Conservation (phyloP, 2,888 invertebrate genomes). For the Monopis laevigella region DNA sequence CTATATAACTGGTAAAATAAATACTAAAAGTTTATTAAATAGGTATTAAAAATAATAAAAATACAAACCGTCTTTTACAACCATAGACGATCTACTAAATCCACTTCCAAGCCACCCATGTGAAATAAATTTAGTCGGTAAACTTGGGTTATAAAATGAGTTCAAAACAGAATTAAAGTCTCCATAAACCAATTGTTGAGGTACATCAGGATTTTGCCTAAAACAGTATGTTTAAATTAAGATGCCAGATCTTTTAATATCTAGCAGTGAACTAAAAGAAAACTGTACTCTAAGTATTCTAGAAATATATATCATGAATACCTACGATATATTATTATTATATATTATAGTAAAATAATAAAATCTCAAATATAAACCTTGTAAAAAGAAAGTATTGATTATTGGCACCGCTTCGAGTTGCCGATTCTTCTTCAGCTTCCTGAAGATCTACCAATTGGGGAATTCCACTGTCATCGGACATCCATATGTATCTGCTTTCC, state of each 20-base stretch:
- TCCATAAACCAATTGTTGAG: conserved; percentile 31
- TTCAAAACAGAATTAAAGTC: conserved; percentile 28
- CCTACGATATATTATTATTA: too few relatives aligned
- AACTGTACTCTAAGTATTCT: background rate
- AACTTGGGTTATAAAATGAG: conserved; percentile 31
- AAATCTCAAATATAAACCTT: conserved; percentile 19
- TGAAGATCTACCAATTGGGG: conserved; percentile 36
- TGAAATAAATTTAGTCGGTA: conserved; percentile 34
- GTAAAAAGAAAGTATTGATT: conserved; percentile 36
- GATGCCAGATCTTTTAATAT: background rate
- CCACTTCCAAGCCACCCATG: conserved; percentile 46
- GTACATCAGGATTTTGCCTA: conserved; percentile 30
- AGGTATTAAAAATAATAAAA: background rate
- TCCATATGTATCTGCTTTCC: conserved; percentile 37
- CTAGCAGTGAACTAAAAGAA: too few relatives aligned
- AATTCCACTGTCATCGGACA: conserved; percentile 35
- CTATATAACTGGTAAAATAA: too few relatives aligned
- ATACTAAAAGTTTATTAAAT: too few relatives aligned
- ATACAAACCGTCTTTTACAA: background rate
- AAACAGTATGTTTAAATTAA: conserved; percentile 15
- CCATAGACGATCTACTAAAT: conserved; percentile 21
- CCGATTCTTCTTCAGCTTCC: conserved; percentile 24
- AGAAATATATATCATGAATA: background rate
- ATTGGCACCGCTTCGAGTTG: conserved; percentile 30
- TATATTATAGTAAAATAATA: too few relatives aligned